phyloP scores from a whole-genome alignment of 1,140 invertebrate species.

The Lerema accius region DNA sequence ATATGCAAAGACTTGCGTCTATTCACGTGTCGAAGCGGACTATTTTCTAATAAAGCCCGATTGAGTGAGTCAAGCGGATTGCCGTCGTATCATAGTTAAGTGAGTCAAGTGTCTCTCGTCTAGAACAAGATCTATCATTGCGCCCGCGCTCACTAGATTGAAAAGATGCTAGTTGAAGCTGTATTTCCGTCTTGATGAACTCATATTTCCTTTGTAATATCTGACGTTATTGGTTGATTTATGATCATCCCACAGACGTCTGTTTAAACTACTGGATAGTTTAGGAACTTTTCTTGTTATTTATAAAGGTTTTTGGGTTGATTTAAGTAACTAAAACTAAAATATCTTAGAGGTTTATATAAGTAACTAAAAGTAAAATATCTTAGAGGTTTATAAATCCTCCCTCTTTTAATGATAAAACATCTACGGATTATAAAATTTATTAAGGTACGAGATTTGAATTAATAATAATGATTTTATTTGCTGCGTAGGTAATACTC shows the following conservation, averaged over 20 bases:
- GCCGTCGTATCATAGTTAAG: constrained; percentile 18
- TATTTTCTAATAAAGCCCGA: constrained; percentile 24
- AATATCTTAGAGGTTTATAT: no score
- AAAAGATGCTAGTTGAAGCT: constrained; percentile 18
- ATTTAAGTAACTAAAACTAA: no score
- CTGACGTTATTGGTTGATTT: background rate
- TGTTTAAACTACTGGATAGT: background rate
- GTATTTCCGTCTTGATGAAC: constrained; percentile 12
- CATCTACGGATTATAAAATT: no score
- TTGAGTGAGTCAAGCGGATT: constrained; percentile 23
- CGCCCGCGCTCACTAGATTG: constrained; percentile 7
- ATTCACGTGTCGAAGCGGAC: constrained; percentile 15
- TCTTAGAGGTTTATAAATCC: no score
- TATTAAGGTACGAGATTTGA: no score
- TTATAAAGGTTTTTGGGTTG: no score
- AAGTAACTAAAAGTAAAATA: no score
- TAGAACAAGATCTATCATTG: constrained; percentile 15
- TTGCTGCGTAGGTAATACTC: no score
- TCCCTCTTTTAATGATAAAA: no score
- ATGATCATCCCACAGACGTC: background rate
- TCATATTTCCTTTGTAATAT: constrained; percentile 8
- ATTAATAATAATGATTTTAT: no score
- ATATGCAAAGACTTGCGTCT: background rate
- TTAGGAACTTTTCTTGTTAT: no score
- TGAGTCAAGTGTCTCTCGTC: constrained; percentile 27